Base-by-base conservation (phyloP, 2,888 invertebrate species). In the Lamproptera curius region DNA sequence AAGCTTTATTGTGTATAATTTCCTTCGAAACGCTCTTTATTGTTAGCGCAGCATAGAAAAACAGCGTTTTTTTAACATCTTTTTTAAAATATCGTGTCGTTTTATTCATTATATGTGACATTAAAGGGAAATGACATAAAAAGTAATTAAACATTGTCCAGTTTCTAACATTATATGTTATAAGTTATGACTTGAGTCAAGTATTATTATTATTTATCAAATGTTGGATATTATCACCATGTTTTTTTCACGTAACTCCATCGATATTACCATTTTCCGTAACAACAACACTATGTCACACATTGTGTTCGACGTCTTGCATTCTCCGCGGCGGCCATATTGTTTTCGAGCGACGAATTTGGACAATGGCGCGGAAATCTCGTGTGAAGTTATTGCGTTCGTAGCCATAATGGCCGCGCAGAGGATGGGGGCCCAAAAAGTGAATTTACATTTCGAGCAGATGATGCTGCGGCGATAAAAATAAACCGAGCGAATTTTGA, bases 281-380 rank as follows among this genome's bases (percentile, higher is more conserved):
- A n/a, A n/a, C n/a, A n/a, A 42, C 42, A 35, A 26, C 42, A 16
- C 39, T 50, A 41, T 14, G 13, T n/a, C 39, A 26, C 14, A 33
- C 13, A 13, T 40, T 35, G 40, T 15, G 35, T 35, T 46, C 46
- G 46, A 41, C 31, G 49, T 49, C 44, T 42, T 37, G 34, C 36
- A 34, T 40, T 8, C 28, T 9, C 4, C 36, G 28, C 36, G 41
- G 41, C 46, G 16, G 46, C 73, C 76, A 76, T 79, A 80, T 79
- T 81, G 81, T 79, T 80, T 77, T 75, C 73, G 77, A 79, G 76
- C 71, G 74, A 70, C 76, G 68, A 67, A 67, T 73, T 75, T 73
- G 75, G 69, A 76, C 73, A 78, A 80, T 78, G 76, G 65, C 59
- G 58, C 68, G 72, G 73, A 77, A 73, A 41, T 17, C 26, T 41